Evolutionary conservation across 92 coral and sea anemone genomes (phyloP), one percentile per base, ranked within the genome.

Genomic region (Meandrina meandrites): DNA sequence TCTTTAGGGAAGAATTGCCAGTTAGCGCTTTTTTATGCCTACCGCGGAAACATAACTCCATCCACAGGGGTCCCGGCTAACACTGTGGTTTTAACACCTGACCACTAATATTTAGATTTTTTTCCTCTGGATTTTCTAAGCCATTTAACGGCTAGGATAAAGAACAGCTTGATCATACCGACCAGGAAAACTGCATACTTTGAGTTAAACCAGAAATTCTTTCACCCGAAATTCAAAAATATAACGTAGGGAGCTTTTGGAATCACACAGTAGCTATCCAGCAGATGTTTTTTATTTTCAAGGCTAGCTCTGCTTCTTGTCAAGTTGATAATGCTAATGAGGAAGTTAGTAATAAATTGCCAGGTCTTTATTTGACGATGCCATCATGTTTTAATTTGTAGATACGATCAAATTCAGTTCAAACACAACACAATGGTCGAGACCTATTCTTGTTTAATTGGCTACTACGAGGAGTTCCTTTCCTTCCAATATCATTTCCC

Each of bases 341-440:
- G 71, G 19, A 72, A 56, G 51, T 51, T 56, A n/a, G 37, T 40
- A 84, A 70, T 69, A 35, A 71, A 81, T 81, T 48, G 51, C 79
- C 54, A 18, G 45, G 81, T 84, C 81, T 35, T 81, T 30, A 68
- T 81, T 81, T 42, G 85, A 81, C 48, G 64, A 75, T 75, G 51
- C 28, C 66, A 66, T 75, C 81, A 58, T 60, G 76, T 28, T 64
- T 48, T 76, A 64, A 77, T 30, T 76, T 85, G 57, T 57, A 36
- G 76, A 73, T 73, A 32, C 34, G 77, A 57, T 22, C 50, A 74
- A 83, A 73, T 73, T 75, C 87, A 51, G 70, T 81, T 66, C 28
- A 64, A 47, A 62, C 21, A 68, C 54, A 18, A 42, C 14, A 80
- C 53, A 27, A 16, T 36, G 6, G 36, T 37, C 70, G 76, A 79